Base-by-base conservation (phyloP, 2,888 invertebrate species). In the Platycnemis pennipes region DNA sequence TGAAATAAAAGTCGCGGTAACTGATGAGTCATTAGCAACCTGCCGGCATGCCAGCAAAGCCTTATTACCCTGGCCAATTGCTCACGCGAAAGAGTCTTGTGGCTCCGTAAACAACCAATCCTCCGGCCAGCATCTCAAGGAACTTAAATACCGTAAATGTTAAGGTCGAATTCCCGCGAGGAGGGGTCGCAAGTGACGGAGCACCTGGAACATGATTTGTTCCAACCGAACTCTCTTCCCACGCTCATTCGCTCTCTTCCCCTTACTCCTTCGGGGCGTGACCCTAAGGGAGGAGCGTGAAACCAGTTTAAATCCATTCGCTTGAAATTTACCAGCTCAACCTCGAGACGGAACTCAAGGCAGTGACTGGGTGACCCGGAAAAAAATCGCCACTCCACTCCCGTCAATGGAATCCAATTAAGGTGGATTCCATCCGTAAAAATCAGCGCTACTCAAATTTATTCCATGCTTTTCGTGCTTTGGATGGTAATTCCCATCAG, bases 71-170 rank as follows among this genome's bases (percentile, higher is more conserved):
- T 26, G 77, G 77, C 37, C 77, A 77, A 13, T 77, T 37, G 31
- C 77, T 77, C 77, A 26, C 37, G 77, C 0, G 77, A 77, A 26
- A 31, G 69, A 31, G 37, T 13, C 31, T 37, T 37, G 11, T 16
- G 13, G 13, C 37, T 77, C 77, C 31, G 37, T 37, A n/a, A 31
- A 26, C 63, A 16, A 77, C 37, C 31, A 16, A 3, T 77, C 37
- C 31, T 2, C 8, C 11, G 11, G 49, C 49, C 49, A 49, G 19
- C 49, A 3, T 11, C 77, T 4, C 37, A 1, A 37, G 4, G n/a
- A 77, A 77, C 77, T 37, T 13, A 77, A 77, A 63, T 22, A 77
- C 16, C 77, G 77, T n/a, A 77, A 77, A 77, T 77, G 77, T 37
- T 77, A 77, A 77, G 77, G 77, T 77, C 77, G 37, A 77, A 77